A percentile compares a stretch with the other conserved stretches of the same genome.
Evolutionary conservation across 2,797 vertebrate genomes (phyloP).

Genomic region (Malacoraja senta): DNA sequence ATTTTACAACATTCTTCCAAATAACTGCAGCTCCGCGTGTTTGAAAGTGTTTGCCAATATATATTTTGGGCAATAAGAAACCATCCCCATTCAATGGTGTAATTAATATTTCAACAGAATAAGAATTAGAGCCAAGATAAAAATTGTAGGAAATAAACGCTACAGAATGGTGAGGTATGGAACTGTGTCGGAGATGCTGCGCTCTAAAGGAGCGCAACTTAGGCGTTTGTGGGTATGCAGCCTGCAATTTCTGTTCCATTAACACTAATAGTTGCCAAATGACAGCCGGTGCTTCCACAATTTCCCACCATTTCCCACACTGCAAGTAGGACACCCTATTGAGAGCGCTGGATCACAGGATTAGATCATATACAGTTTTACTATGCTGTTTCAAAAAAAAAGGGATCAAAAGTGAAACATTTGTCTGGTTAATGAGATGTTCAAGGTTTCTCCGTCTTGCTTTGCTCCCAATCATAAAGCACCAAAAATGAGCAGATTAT

Average conservation of each 20-base stretch:
- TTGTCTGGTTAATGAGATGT: conserved; percentile 13
- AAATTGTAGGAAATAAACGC: background rate
- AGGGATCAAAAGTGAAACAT: background rate
- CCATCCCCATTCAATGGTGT: background rate
- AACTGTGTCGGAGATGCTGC: background rate
- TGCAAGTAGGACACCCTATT: background rate
- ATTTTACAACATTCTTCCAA: conserved; percentile 17
- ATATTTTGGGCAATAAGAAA: background rate
- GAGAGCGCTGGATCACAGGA: background rate
- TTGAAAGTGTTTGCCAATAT: background rate
- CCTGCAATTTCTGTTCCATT: conserved; percentile 28
- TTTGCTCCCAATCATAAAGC: background rate
- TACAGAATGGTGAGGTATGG: background rate
- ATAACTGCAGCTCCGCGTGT: background rate
- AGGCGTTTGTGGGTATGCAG: background rate
- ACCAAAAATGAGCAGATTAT: background rate
- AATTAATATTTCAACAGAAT: background rate
- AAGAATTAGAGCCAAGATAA: background rate
- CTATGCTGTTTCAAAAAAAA: background rate
- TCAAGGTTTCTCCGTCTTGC: background rate
- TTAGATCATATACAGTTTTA: background rate
- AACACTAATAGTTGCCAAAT: conserved; percentile 5
- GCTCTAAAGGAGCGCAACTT: background rate
- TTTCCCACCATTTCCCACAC: background rate
- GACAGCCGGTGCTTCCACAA: background rate